phyloP scores from a whole-genome alignment of 2,797 vertebrate genomes.

The Dendrocincla tyrannina region DNA sequence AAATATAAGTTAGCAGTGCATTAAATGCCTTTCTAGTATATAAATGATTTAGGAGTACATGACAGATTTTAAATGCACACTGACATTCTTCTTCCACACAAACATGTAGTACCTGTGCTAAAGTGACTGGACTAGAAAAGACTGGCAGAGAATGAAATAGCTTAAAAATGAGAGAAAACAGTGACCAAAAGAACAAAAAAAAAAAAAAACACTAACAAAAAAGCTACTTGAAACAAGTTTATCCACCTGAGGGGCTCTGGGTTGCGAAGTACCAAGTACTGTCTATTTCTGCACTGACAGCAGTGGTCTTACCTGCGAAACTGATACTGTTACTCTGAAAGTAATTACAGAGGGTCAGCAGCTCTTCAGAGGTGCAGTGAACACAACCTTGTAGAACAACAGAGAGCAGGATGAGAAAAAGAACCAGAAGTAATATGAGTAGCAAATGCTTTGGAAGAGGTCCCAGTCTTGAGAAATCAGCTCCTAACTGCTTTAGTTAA shows the following conservation, averaged over 20 bases:
- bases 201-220: neutral
- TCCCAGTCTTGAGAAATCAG: neutral
- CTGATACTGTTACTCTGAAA: neutral
- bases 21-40: slow-evolving; percentile 54
- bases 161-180: neutral
- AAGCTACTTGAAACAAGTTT: neutral
- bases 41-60: slow-evolving; percentile 47
- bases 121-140: slow-evolving; percentile 1
- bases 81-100: neutral
- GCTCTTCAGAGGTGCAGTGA: neutral
- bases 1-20: slow-evolving; percentile 48
- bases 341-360: neutral
- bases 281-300: neutral
- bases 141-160: neutral
- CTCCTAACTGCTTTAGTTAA: neutral
- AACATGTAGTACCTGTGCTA: neutral
- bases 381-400: neutral
- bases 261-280: neutral
- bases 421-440: neutral
- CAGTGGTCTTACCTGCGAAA: neutral
- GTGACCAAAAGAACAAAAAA: neutral
- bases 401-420: neutral
- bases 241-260: neutral
- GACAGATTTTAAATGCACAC: slow-evolving; percentile 32
- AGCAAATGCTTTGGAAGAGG: neutral